Evolutionary conservation across 1,140 invertebrate species (phyloP), one percentile per base, ranked within the genome.

Genomic region (Orius insidiosus): DNA sequence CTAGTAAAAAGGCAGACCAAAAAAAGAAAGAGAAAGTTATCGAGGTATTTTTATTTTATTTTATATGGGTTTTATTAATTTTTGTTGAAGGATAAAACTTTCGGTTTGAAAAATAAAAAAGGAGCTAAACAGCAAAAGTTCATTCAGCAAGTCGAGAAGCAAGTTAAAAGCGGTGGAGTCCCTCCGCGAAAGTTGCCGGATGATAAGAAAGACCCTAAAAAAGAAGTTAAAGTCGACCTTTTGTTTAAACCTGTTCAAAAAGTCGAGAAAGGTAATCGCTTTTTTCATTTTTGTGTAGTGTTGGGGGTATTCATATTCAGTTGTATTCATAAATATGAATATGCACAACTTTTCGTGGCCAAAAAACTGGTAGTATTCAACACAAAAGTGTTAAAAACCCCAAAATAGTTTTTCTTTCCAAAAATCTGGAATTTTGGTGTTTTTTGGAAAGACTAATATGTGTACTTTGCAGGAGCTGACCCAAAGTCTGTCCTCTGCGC

Each of bases 71-170:
- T 39, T 15, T 18, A 7, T 46, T 13, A 39, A 33, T 51, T 10
- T 42, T 51, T 43, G 52, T 62, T 65, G 35, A 61, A 98, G 89
- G 95, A 99, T 62, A 98, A 98, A 71, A 99, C 96, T 0, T 99
- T 99, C 68, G 96, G 96, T 37, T 70, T 99, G 52, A 99, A 99
- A 67, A 99, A 99, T 62, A 99, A 99, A 63, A 99, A 99, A 68
- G 95, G 96, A 45, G 84, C 85, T 2, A 98, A 99, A 62, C 88
- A 94, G 59, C 95, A 99, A 60, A 97, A 95, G 61, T 98, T 93
- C 62, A 97, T 99, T 56, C 85, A 94, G 58, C 90, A 95, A 75
- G 92, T 99, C 16, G 82, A 93, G 59, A 87, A 96, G 56, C 92
- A 98, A 68, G 90, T 96, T 0, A 89, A 92, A 63, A 85, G 76